Evolutionary conservation across 2,113 vertebrate genomes (phyloP).

Genomic region (Irena cyanogastra): DNA sequence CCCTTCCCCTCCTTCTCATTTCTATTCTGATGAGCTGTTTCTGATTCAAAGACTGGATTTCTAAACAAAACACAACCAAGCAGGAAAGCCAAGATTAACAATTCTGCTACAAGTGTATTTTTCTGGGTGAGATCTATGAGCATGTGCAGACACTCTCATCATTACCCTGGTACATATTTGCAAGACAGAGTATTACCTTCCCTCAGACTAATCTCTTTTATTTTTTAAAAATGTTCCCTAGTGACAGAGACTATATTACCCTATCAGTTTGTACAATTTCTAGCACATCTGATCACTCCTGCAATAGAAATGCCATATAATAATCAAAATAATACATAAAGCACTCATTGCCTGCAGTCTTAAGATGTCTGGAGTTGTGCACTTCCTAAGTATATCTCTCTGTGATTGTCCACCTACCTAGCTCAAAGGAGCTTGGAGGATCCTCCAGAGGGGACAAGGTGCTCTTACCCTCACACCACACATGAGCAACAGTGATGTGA

Average conservation of each 20-base stretch:
- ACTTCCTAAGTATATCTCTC: neutral
- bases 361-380: neutral
- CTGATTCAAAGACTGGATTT: neutral
- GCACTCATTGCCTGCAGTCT: neutral
- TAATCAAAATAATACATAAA: neutral
- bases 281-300: neutral
- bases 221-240: neutral
- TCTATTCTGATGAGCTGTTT: neutral
- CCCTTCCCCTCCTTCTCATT: neutral
- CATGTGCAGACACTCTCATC: neutral
- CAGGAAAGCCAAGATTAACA: neutral
- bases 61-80: neutral
- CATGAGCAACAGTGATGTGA: neutral
- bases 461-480: neutral
- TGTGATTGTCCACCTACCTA: accelerated
- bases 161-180: neutral
- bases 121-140: neutral
- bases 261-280: neutral
- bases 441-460: neutral
- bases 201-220: neutral
- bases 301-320: neutral
- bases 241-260: neutral
- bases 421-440: neutral
- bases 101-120: neutral
- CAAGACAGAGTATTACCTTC: neutral